Evolutionary conservation across 2,113 vertebrate genomes (phyloP), one percentile per base, ranked within the genome.

Genomic region (Trochalopteron elliotii): DNA sequence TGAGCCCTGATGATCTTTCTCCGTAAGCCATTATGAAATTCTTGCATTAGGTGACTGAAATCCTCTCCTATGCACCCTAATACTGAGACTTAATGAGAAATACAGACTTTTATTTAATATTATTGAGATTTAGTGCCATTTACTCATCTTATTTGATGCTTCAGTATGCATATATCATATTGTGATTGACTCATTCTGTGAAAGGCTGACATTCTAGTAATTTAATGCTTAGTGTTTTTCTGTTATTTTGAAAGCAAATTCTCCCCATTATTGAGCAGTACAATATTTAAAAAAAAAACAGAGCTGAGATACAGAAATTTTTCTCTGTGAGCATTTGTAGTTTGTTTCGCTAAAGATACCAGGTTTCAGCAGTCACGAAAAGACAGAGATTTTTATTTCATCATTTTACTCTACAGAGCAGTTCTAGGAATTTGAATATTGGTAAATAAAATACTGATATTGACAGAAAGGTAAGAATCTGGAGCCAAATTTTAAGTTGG

Each of bases 81-180:
- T 96, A 89, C 53, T 69, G 72, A 93, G 80, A 91, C 24, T 60
- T 79, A 93, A 72, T 94, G 81, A 93, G 16, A 92, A 81, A 84
- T 70, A 81, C 44, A 94, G 83, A 90, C 33, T 89, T 64, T 68
- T 57, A 75, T 85, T 90, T 90, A 68, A 83, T 39, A 31, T 84
- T 93, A 94, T 67, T 91, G 55, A 94, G 27, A 94, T 52, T 61
- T 61, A 52, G 35, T 68, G 76, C 39, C 52, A 52, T 94, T 96
- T 95, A 74, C 53, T 93, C 65, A 69, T 92, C 40, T 70, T 90
- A 87, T 70, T 83, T 88, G 64, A 89, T 80, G 55, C 30, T 74
- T 96, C 35, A 42, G 40, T 93, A 30, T 1, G 7, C 42, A 53
- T 24, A 87, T 39, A 52, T 35, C 39, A 63, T 7, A 17, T 35